A percentile compares a stretch with the other conserved stretches of the same genome.
Evolutionary conservation across 2,797 vertebrate genomes (phyloP).

Genomic region (Siniperca scherzeri): DNA sequence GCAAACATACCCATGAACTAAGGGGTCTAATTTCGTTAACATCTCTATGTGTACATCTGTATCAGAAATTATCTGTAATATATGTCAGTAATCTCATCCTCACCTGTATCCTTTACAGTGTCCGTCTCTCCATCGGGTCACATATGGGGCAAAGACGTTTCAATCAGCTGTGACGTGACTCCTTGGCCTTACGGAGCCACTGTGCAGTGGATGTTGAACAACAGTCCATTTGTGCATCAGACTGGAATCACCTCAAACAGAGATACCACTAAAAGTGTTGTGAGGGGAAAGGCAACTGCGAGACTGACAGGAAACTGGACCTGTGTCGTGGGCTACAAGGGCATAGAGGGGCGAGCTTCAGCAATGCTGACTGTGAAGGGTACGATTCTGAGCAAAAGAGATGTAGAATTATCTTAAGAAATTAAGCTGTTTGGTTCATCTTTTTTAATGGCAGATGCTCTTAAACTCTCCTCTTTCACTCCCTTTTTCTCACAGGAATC

Average conservation of each 20-base stretch:
- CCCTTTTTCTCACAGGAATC: conserved; percentile 75
- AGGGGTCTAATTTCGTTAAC: not conserved
- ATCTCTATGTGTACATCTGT: not conserved
- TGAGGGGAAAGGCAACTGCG: conserved; percentile 28
- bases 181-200: not conserved
- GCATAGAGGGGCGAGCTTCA: conserved; percentile 41
- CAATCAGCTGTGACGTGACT: conserved; percentile 68
- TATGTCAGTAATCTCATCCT: conserved; percentile 3
- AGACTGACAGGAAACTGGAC: conserved; percentile 77
- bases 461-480: conserved; percentile 9
- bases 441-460: not conserved
- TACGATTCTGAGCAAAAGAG: conserved; percentile 50
- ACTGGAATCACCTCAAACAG: accelerated
- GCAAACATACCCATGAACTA: not conserved
- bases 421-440: not conserved
- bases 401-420: not conserved
- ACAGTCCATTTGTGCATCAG: not conserved
- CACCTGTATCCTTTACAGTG: conserved; percentile 61
- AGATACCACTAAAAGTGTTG: accelerated
- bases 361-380: conserved; percentile 77
- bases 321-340: conserved; percentile 59
- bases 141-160: conserved; percentile 43
- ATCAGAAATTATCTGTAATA: not conserved
- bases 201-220: conserved; percentile 74
- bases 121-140: conserved; percentile 57